These are phyloP conservation scores for Euglossa dilemma DNA, from an alignment of 1,140 invertebrate genomes.

Conservation along the genomic window DNA sequence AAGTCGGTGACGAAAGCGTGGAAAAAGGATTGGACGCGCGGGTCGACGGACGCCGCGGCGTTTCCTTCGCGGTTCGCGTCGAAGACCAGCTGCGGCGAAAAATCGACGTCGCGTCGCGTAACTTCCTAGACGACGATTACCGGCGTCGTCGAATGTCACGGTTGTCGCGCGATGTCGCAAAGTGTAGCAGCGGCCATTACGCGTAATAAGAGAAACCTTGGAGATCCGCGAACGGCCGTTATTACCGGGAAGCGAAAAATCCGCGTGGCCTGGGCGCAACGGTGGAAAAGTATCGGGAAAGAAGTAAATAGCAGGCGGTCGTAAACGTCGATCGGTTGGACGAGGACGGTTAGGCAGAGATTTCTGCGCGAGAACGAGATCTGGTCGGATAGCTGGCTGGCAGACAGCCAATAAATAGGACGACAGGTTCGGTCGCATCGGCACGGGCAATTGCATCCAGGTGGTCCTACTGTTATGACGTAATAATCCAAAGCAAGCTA, in stretches of 20 bases:
- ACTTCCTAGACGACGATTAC: constrained; percentile 26
- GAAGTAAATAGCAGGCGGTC: not conserved
- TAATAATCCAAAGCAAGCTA: constrained; percentile 74
- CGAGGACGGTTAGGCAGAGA: not conserved
- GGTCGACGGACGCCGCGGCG: constrained; percentile 41
- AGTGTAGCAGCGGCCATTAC: constrained; percentile 6
- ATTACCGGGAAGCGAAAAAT: not conserved
- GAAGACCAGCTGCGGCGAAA: too few species aligned
- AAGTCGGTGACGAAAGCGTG: constrained; percentile 27
- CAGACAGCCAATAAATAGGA: constrained; percentile 72
- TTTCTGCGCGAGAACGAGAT: constrained; percentile 37
- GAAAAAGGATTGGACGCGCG: constrained; percentile 19
- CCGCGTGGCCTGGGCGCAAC: not conserved
- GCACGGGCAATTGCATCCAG: constrained; percentile 72
- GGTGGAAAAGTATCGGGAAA: not conserved
- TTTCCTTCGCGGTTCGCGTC: too few species aligned
- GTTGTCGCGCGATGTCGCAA: not conserved
- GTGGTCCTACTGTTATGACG: constrained; percentile 74
- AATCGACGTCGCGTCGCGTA: not conserved
- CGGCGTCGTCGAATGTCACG: constrained; percentile 2
- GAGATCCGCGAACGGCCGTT: not conserved
- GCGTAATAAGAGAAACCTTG: constrained; percentile 15
- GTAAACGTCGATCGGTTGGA: not conserved
- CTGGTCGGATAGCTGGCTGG: constrained; percentile 43
- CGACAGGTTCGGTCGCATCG: constrained; percentile 67